Conservation (phyloP, 1,140 invertebrate genomes). For the Ceratoteleas bidentatus region DNA sequence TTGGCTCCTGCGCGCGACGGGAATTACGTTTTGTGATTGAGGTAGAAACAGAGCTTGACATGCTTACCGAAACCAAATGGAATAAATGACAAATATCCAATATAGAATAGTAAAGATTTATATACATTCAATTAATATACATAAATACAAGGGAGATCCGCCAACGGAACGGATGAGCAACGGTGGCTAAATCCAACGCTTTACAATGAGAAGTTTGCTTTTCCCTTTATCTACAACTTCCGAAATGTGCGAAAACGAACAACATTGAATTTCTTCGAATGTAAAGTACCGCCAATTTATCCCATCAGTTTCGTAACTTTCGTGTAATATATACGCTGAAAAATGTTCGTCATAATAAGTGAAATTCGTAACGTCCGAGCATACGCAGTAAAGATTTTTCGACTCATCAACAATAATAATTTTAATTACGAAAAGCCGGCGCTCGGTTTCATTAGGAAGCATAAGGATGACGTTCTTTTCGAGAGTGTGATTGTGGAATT, state of each 20-base stretch:
- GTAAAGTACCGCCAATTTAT: background rate
- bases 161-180: too few species aligned
- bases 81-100: too few species aligned
- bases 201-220: background rate
- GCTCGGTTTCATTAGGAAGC: background rate
- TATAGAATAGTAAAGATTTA: too few species aligned
- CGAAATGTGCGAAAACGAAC: background rate
- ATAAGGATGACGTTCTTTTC: background rate
- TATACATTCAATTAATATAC: too few species aligned
- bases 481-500: background rate
- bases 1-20: too few species aligned
- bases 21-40: too few species aligned
- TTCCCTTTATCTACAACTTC: background rate
- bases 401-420: background rate
- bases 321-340: background rate
- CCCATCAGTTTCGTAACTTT: background rate
- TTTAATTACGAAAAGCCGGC: background rate
- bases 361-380: background rate
- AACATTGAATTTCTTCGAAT: background rate
- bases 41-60: too few species aligned
- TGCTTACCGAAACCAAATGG: too few species aligned
- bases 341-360: background rate
- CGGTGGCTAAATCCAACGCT: background rate
- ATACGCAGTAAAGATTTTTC: background rate
- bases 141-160: too few species aligned